Conservation (phyloP, 23 tunicate genomes). For the Ascidia mentula region DNA sequence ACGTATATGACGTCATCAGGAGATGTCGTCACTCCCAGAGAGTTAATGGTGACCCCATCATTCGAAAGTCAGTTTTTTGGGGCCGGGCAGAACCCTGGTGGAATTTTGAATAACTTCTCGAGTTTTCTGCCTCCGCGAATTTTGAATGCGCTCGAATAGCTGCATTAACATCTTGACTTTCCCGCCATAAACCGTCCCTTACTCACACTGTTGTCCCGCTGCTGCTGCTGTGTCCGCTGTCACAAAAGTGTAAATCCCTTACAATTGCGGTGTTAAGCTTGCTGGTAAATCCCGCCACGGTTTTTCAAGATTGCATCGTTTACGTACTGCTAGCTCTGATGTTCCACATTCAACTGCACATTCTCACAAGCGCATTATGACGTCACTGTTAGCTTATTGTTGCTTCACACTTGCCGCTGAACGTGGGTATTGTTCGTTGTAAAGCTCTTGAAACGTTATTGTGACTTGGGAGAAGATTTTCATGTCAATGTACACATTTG, state of each 20-base stretch:
- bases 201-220: neutral
- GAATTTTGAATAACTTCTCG: constrained; percentile 21
- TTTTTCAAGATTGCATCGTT: neutral
- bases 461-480: too few species aligned
- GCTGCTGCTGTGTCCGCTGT: neutral
- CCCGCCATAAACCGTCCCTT: neutral
- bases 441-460: too few species aligned
- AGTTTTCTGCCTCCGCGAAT: constrained; percentile 28
- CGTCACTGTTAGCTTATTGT: neutral
- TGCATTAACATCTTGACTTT: neutral
- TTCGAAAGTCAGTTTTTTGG: constrained; percentile 29
- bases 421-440: too few species aligned
- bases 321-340: neutral
- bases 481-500: too few species aligned
- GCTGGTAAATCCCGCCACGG: neutral
- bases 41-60: constrained; percentile 56
- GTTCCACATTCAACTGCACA: constrained; percentile 3
- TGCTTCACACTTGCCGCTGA: neutral
- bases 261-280: neutral
- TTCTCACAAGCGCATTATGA: neutral
- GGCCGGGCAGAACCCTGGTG: constrained; percentile 2
- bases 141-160: constrained; percentile 32
- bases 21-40: constrained; percentile 16
- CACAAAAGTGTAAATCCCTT: neutral
- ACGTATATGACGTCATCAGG: constrained; percentile 33